Base-by-base conservation (phyloP, 2,888 invertebrate genomes). In the Lasioglossum oenotherae region DNA sequence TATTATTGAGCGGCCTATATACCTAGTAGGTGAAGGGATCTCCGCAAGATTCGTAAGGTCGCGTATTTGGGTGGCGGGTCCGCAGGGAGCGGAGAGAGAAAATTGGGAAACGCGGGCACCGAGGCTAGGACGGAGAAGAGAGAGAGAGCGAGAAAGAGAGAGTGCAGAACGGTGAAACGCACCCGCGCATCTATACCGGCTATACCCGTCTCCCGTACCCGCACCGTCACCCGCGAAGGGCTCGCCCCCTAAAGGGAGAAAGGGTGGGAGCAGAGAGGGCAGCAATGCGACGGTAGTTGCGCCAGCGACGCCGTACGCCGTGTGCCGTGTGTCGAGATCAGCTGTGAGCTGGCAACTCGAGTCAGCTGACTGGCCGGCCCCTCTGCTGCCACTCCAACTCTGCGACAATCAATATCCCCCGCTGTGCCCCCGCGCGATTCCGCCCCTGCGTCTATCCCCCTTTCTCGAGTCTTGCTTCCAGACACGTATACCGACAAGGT, bases 371-470 rank as follows among this genome's bases (percentile, higher is more conserved):
- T 92, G 87, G 86, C 87, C 86, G 88, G 89, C 92, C 91, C 89
- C 89, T 89, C 88, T 87, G 87, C 90, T 71, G 80, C 49, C 74
- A 53, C 84, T 76, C 87, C 85, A 73, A 84, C 91, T 91, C 92
- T 93, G 94, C 94, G 94, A 92, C 94, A 94, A 94, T 94, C 94
- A 93, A 94, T 93, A 94, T 89, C 80, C 90, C 64, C 67, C 87
- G 87, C 89, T 88, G 86, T 87, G 80, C 87, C 87, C 87, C 90
- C 89, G 35, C 35, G 86, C 88, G 77, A 81, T 77, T 81, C 82
- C 38, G 19, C 38, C 46, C 46, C 57, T 53, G 57, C 76, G 57
- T 71, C 76, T 79, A 41, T 46, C 77, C 49, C n/a, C 74, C 69
- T 74, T 73, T 72, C 46, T 35, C 72, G 19, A 19, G 16, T 31